These are phyloP conservation scores for Drosophila anomelani DNA, from an alignment of 2,888 invertebrate genomes.

Conservation along the genomic window DNA sequence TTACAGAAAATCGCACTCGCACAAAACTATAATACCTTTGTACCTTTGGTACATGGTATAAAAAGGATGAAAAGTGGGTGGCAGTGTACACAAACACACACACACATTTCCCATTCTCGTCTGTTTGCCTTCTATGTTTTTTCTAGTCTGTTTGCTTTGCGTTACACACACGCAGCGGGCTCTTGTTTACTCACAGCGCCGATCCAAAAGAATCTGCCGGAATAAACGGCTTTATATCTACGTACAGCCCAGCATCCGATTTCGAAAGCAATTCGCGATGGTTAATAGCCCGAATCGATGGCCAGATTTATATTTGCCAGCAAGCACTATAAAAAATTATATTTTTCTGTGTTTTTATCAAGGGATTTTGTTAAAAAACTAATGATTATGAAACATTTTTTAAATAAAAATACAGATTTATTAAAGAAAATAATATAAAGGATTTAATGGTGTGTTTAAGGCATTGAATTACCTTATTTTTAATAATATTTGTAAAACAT, in stretches of 20 bases:
- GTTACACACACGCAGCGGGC: slow-evolving; percentile 21
- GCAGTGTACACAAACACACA: neutral
- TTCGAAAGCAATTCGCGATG: slow-evolving; percentile 30
- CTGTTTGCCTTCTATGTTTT: slow-evolving; percentile 52
- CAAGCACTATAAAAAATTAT: slow-evolving; percentile 12
- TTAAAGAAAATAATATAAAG: neutral
- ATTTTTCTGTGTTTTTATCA: neutral
- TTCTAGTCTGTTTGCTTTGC: slow-evolving; percentile 50
- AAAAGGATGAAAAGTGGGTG: slow-evolving; percentile 7
- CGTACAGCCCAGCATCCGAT: slow-evolving; percentile 23
- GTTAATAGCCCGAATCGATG: slow-evolving; percentile 45
- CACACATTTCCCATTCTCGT: slow-evolving; percentile 16
- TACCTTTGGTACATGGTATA: no score
- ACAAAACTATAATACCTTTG: no score
- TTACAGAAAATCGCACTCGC: no score
- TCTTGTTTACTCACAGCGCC: slow-evolving; percentile 24
- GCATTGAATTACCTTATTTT: no score
- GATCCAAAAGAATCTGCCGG: slow-evolving; percentile 21
- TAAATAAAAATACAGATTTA: neutral
- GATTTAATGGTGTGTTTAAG: no score
- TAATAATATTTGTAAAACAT: no score
- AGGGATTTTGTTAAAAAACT: neutral
- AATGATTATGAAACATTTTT: neutral
- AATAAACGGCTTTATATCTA: slow-evolving; percentile 16
- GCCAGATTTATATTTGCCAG: slow-evolving; percentile 34